Conservation (phyloP, 2,797 vertebrate species). For the Acridotheres tristis region DNA sequence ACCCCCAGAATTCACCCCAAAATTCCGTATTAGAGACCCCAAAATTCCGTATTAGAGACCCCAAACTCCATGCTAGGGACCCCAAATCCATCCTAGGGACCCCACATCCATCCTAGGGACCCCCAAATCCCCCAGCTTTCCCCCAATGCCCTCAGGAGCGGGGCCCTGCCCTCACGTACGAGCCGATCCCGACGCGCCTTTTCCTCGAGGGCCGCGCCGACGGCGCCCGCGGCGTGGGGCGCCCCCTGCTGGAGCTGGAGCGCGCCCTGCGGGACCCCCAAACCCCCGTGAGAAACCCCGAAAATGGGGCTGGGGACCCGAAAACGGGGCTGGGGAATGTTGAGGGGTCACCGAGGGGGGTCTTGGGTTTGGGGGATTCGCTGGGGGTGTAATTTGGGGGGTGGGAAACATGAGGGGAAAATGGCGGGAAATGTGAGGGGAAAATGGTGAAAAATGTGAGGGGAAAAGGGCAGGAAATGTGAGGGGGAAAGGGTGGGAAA, state of each 20-base stretch:
- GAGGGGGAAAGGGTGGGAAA: too few relatives aligned
- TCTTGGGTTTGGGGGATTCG: background rate
- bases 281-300: background rate
- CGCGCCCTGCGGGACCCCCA: background rate
- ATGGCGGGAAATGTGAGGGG: background rate
- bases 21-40: too few relatives aligned
- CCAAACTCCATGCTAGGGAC: too few relatives aligned
- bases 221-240: background rate
- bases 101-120: too few relatives aligned
- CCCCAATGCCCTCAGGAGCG: background rate
- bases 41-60: too few relatives aligned
- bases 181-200: background rate
- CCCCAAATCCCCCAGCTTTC: background rate
- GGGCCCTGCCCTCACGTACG: background rate
- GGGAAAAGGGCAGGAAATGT: too few relatives aligned
- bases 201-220: background rate
- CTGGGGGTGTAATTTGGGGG: background rate
- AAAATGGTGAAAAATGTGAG: too few relatives aligned
- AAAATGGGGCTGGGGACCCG: background rate
- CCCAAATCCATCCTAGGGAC: too few relatives aligned
- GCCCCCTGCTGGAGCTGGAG: background rate
- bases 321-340: background rate
- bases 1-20: too few relatives aligned
- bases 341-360: too few relatives aligned
- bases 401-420: background rate